A percentile compares a stretch with the other conserved stretches of the same genome.
Evolutionary conservation across 2,797 vertebrate genomes (phyloP).

Genomic region (Halcyon leucocephala): DNA sequence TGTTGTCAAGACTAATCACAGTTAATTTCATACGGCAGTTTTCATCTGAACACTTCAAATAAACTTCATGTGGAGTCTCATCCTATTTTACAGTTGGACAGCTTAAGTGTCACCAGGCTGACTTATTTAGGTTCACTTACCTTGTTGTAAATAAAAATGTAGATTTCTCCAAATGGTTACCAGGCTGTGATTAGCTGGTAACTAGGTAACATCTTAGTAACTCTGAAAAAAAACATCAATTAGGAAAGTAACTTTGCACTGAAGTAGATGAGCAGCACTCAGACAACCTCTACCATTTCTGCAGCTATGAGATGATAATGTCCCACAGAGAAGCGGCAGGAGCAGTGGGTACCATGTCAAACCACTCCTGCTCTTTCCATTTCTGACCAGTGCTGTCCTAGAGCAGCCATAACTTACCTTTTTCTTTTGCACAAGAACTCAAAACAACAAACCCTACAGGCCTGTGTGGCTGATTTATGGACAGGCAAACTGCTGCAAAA

Average conservation of each 20-base stretch:
- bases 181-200: neutral
- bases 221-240: neutral
- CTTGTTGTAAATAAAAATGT: neutral
- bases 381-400: neutral
- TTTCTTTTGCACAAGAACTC: neutral
- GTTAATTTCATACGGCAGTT: neutral
- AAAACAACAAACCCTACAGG: neutral
- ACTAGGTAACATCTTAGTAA: conserved; percentile 3
- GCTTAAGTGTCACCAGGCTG: neutral
- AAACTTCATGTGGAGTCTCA: neutral
- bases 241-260: neutral
- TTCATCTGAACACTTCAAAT: neutral
- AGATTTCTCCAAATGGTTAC: neutral
- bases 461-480: neutral
- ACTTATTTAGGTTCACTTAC: neutral
- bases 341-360: neutral
- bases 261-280: neutral
- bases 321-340: neutral
- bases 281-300: neutral
- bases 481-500: neutral
- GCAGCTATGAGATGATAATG: neutral
- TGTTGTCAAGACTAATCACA: neutral
- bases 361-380: neutral
- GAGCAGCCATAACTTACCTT: neutral
- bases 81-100: neutral